phyloP scores from a whole-genome alignment of 2,888 invertebrate species.

The Apomyelois bistriatella region DNA sequence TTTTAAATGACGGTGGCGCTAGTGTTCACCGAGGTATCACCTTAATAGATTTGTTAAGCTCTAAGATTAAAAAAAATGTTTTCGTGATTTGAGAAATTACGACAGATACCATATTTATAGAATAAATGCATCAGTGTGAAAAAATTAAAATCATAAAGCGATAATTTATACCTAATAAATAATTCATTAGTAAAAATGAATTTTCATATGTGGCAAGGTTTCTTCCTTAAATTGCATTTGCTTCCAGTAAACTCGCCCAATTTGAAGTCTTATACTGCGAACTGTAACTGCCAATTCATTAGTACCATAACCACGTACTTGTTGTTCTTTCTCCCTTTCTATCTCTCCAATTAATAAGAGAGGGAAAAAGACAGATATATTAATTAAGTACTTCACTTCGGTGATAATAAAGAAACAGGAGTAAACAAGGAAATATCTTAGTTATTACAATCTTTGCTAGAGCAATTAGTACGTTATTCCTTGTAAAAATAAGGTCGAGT shows the following conservation, averaged over 20 bases:
- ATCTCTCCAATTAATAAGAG: neutral
- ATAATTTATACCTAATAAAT: too few relatives aligned
- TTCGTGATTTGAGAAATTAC: too few relatives aligned
- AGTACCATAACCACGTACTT: conserved; percentile 9
- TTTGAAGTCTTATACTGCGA: neutral
- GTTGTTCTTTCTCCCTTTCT: neutral
- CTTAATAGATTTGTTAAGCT: too few relatives aligned
- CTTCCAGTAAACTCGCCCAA: neutral
- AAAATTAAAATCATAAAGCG: too few relatives aligned
- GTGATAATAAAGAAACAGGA: conserved; percentile 12
- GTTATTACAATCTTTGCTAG: neutral
- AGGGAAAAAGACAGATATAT: conserved; percentile 5
- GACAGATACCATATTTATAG: too few relatives aligned
- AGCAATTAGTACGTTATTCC: neutral
- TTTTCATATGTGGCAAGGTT: too few relatives aligned
- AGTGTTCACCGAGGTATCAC: too few relatives aligned
- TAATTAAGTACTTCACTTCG: conserved; percentile 1
- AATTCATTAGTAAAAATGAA: too few relatives aligned
- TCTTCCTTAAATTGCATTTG: too few relatives aligned
- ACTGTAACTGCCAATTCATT: conserved; percentile 1
- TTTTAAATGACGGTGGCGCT: too few relatives aligned
- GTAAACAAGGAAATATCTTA: conserved; percentile 7
- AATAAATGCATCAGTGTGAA: too few relatives aligned
- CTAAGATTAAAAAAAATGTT: too few relatives aligned
- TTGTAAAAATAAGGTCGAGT: neutral